Conservation (phyloP, 2,888 invertebrate genomes). For the Drosophila greeni region DNA sequence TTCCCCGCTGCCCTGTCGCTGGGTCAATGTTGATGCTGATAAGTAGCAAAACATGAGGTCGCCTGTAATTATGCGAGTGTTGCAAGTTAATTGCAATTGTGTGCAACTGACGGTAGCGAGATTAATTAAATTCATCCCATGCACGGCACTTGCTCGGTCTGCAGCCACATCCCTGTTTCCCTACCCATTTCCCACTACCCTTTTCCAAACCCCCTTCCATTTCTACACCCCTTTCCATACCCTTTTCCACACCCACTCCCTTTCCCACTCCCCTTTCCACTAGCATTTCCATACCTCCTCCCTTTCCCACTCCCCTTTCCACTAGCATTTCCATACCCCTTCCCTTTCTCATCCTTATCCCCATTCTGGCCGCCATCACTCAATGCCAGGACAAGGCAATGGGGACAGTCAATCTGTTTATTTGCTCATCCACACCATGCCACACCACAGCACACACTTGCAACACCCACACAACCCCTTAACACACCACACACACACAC, state of each 20-base stretch:
- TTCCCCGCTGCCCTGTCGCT: conserved; percentile 32
- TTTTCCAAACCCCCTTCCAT: not conserved
- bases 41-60: conserved; percentile 77
- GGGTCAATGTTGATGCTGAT: conserved; percentile 73
- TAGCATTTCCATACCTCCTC: conserved; percentile 8
- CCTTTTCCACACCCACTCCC: too few relatives aligned
- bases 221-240: too few relatives aligned
- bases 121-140: conserved; percentile 76
- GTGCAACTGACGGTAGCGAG: conserved; percentile 76
- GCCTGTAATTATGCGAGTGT: conserved; percentile 76
- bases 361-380: conserved; percentile 40
- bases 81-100: conserved; percentile 78
- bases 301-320: not conserved
- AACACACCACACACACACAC: conserved; percentile 12
- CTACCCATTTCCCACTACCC: conserved; percentile 12
- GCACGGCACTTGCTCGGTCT: conserved; percentile 1
- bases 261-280: not conserved
- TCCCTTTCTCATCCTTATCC: not conserved
- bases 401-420: conserved; percentile 66
- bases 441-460: not conserved
- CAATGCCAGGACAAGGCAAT: conserved; percentile 48
- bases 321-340: not conserved
- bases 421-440: conserved; percentile 52
- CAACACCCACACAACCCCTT: not conserved
- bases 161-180: not conserved